Base-by-base conservation (phyloP, 92 coral and sea anemone genomes). In the Porites cylindrica region DNA sequence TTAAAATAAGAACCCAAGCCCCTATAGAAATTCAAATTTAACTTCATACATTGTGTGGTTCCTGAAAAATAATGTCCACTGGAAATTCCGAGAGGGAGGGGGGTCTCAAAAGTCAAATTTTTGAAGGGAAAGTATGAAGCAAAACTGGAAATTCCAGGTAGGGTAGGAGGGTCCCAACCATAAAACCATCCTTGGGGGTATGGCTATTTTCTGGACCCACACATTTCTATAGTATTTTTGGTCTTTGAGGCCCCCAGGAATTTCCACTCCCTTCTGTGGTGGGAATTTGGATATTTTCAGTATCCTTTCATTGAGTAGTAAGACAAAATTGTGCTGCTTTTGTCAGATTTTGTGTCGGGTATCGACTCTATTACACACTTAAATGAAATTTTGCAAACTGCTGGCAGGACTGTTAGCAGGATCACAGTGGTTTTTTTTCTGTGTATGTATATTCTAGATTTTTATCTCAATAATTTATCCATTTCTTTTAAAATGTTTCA, bases 391-490 rank as follows among this genome's bases (percentile, higher is more conserved):
- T 51, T 75, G 53, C 38, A 68, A 20, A 68, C 72, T 74, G 56
- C 20, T 50, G 24, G 77, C 51, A 65, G 17, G 70, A 66, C 29
- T 58, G 80, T 76, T 76, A 52, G 80, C 80, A 76, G 80, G 4
- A 76, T 76, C 67, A 58, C 80, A 51, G 61, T 74, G 61, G n/a
- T 18, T 72, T 72, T 74, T 4, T 74, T 74, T 74, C 63, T 74
- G 78, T 52, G 61, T 74, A 13, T 74, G 62, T 74, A 51, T 19
- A 11, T 60, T 12, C 54, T 8, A 77, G 53, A 60, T 29, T 77
- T 71, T 59, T 60, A 77, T 59, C 81, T 54, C 80, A 76, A 76
- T 29, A 76, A 21, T 59, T 76, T 56, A 60, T 76, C 66, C 68
- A 56, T 59, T 26, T 38, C 76, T 47, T 60, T 75, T 21, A 69